Conservation (phyloP, 2,113 vertebrate genomes). For the Mustela nigripes region DNA sequence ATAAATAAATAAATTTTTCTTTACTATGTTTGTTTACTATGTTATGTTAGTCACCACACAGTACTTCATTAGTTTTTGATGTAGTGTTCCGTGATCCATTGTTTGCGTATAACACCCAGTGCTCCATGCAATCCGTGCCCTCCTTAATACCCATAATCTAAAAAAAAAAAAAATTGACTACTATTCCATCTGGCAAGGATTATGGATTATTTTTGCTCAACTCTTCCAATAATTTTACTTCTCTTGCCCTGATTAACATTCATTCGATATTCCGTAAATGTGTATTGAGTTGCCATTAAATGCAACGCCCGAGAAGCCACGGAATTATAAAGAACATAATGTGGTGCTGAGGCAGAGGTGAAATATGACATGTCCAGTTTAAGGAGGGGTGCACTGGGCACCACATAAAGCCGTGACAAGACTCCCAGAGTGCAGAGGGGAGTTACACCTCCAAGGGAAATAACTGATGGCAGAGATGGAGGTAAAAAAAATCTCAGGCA, state of each 20-base stretch:
- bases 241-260: not conserved
- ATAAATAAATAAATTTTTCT: not conserved
- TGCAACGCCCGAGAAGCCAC: not conserved
- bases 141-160: no score
- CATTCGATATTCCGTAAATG: not conserved
- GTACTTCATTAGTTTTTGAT: no score
- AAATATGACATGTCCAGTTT: not conserved
- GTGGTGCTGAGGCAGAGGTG: not conserved
- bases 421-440: not conserved
- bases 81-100: no score
- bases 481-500: not conserved
- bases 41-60: no score
- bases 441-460: not conserved
- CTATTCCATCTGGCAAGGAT: not conserved
- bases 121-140: no score
- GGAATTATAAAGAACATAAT: not conserved
- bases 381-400: not conserved
- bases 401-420: not conserved
- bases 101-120: no score
- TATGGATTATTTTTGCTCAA: not conserved
- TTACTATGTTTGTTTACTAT: no score
- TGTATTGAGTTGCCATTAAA: not conserved
- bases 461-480: not conserved
- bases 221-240: constrained; percentile 23
- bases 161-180: not conserved